Evolutionary conservation across 92 coral and sea anemone species (phyloP), one percentile per base, ranked within the genome.

Genomic region (Scolanthus callimorphus): DNA sequence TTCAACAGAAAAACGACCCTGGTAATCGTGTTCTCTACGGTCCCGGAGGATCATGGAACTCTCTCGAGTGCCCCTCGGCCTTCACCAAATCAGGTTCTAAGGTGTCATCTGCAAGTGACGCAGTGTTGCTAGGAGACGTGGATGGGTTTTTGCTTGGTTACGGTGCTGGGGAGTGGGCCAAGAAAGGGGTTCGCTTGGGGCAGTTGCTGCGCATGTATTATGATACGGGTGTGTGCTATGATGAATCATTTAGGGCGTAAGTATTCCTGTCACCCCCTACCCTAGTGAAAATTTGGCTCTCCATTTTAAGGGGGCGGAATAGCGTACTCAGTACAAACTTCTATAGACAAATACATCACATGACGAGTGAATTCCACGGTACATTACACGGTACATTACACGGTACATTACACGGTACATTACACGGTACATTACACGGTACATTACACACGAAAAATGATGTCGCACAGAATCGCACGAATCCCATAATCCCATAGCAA

Each of bases 131-230:
- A 39, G 86, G 86, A 48, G 86, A 75, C 26, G 55, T 66, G 44
- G 86, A 80, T 49, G 86, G 86, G 24, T 80, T 65, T 47, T 26
- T 80, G 20, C 50, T 80, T 22, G 86, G 86, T 1, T 56, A 51
- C 31, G 37, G 26, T 25, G 29, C 46, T 27, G 26, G 29, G 13
- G 25, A 22, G 45, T 80, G 86, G 86, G 60, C 49, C 22, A 49
- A 11, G 49, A 68, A 57, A 30, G 86, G 86, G 13, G 86, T 80
- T 28, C 80, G 86, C 12, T 51, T 80, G 31, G 80, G 86, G 19
- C 86, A 80, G 17, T 76, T 80, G 22, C 43, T 72, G 23, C 51
- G 76, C 49, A 80, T 80, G 86, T 80, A 80, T 27, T 80, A 80
- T 51, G 59, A 69, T 2, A 21, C 65, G 11, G 86, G 86, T 27